Percentiles rank a stretch among this genome's conserved stretches.
phyloP scores from a whole-genome alignment of 2,113 vertebrate genomes.

The Leptodactylus fuscus region DNA sequence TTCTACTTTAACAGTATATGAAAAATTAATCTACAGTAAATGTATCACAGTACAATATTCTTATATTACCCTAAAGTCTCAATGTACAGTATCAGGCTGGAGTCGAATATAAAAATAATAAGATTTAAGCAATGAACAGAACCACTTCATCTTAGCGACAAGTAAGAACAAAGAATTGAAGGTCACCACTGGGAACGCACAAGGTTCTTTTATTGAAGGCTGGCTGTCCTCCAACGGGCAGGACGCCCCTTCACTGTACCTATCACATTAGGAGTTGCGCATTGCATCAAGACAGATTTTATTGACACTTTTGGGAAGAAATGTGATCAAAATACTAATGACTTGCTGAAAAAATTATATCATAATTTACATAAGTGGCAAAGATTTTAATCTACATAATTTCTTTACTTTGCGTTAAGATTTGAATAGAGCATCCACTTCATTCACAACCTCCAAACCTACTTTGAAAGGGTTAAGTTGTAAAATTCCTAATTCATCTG shows the following conservation, averaged over 20 bases:
- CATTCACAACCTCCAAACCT: neutral
- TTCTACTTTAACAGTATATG: too few species aligned
- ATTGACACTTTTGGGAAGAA: slow-evolving; percentile 60
- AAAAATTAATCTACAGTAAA: neutral
- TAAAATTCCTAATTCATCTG: neutral
- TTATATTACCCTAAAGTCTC: neutral
- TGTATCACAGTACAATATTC: neutral
- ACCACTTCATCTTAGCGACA: slow-evolving; percentile 4
- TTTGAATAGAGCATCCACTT: neutral
- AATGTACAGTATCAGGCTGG: neutral
- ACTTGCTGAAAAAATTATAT: slow-evolving; percentile 1
- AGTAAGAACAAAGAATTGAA: slow-evolving; percentile 46
- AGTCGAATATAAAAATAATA: neutral
- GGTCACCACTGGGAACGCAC: slow-evolving; percentile 43
- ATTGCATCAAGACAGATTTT: slow-evolving; percentile 53
- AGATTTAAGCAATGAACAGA: neutral
- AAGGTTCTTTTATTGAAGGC: slow-evolving; percentile 30
- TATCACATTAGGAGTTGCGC: slow-evolving; percentile 48
- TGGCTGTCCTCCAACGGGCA: slow-evolving; percentile 42
- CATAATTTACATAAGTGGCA: slow-evolving; percentile 22
- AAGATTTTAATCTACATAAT: neutral
- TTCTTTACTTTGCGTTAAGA: neutral
- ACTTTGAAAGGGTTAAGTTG: neutral
- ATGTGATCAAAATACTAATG: slow-evolving; percentile 55
- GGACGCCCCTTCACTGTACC: slow-evolving; percentile 29